phyloP scores from a whole-genome alignment of 1,140 invertebrate species.

The Arion vulgaris region DNA sequence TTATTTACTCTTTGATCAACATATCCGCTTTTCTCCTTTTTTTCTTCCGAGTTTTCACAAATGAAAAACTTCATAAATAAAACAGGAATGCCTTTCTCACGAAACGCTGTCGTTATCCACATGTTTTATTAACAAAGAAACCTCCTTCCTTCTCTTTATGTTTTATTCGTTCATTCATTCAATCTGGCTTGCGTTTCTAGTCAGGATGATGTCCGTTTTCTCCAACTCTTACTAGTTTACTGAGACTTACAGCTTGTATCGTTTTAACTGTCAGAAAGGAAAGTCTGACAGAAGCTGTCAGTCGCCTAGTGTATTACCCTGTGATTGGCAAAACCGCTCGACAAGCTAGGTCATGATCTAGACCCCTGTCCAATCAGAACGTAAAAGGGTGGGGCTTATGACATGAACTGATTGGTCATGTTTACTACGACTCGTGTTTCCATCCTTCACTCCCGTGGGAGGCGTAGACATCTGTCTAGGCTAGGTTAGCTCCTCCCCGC shows the following conservation, averaged over 20 bases:
- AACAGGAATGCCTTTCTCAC: background rate
- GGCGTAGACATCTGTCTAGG: background rate
- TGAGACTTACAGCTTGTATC: background rate
- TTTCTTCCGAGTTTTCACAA: background rate
- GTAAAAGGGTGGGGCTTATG: background rate
- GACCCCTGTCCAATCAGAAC: background rate
- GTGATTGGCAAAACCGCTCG: background rate
- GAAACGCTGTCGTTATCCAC: background rate
- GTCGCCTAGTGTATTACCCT: background rate
- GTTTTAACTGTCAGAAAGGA: background rate
- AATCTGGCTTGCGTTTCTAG: background rate
- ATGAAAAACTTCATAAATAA: constrained; percentile 10
- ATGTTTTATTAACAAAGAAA: background rate
- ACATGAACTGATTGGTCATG: background rate
- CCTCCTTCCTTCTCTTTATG: background rate
- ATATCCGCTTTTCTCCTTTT: background rate
- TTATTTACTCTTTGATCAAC: background rate
- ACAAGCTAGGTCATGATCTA: background rate
- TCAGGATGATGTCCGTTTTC: background rate
- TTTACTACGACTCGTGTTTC: background rate
- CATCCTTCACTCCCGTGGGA: background rate
- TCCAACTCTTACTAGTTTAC: background rate
- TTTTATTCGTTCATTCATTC: background rate
- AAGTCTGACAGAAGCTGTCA: background rate
- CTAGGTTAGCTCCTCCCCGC: background rate